phyloP scores from a whole-genome alignment of 1,140 invertebrate species.

The Diorhabda sublineata region DNA sequence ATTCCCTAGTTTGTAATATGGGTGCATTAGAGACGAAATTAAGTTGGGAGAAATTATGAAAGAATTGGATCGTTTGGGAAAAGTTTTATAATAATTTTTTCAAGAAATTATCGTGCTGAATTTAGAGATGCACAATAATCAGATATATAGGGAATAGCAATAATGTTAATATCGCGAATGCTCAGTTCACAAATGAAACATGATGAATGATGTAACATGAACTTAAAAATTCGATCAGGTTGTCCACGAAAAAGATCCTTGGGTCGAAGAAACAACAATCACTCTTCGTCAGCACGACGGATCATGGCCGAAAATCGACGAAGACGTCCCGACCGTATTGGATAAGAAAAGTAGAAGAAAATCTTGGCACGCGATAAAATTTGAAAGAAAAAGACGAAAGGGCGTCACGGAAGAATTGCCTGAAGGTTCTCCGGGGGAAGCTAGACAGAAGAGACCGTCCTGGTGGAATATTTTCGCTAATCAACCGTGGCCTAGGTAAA shows the following conservation, averaged over 20 bases:
- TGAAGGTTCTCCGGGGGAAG: constrained; percentile 49
- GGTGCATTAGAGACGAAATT: too few species aligned
- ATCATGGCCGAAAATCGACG: constrained; percentile 46
- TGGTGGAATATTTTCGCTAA: constrained; percentile 84
- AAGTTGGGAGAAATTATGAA: too few species aligned
- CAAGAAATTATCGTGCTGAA: too few species aligned
- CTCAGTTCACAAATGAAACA: too few species aligned
- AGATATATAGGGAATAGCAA: too few species aligned
- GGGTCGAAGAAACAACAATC: constrained; percentile 45
- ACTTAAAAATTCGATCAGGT: constrained; percentile 40
- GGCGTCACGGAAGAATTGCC: constrained; percentile 52
- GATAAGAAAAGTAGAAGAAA: constrained; percentile 54
- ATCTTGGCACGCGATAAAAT: constrained; percentile 68
- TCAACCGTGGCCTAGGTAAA: constrained; percentile 61
- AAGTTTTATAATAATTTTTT: too few species aligned
- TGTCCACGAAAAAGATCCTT: constrained; percentile 45
- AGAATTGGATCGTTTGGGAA: too few species aligned
- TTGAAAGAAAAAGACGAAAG: constrained; percentile 62
- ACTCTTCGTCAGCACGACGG: constrained; percentile 47
- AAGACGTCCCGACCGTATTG: constrained; percentile 40
- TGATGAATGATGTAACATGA: constrained; percentile 19
- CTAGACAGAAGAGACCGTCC: constrained; percentile 69
- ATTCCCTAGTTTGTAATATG: too few species aligned
- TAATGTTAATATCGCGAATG: too few species aligned
- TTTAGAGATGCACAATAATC: too few species aligned